These are phyloP conservation scores for Esox masquinongy DNA, from an alignment of 2,797 vertebrate genomes.

Conservation along the genomic window DNA sequence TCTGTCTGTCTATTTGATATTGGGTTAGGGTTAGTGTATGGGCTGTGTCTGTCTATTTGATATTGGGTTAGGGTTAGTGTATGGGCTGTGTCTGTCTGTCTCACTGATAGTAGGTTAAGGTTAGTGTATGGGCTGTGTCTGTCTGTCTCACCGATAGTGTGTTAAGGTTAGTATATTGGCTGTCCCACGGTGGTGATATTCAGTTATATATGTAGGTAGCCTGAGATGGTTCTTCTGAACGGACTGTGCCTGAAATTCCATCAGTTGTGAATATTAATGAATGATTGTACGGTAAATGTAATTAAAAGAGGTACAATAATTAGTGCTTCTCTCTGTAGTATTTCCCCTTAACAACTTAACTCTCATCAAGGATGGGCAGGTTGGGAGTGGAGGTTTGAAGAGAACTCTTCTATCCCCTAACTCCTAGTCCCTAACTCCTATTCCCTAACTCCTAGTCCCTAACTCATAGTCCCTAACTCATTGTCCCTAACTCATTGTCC, in stretches of 20 bases:
- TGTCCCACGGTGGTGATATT: too few relatives aligned
- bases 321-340: conserved; percentile 8
- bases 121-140: too few relatives aligned
- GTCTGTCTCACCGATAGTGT: too few relatives aligned
- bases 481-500: too few relatives aligned
- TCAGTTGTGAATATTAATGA: conserved; percentile 35
- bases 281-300: conserved; percentile 25
- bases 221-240: conserved; percentile 8
- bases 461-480: not conserved
- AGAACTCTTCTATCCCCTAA: not conserved
- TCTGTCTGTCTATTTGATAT: too few relatives aligned
- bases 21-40: too few relatives aligned
- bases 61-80: too few relatives aligned
- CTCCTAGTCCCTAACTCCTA: not conserved
- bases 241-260: conserved; percentile 6
- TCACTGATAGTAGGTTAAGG: too few relatives aligned
- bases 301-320: conserved; percentile 40
- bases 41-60: too few relatives aligned
- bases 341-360: not conserved
- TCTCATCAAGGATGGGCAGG: not conserved
- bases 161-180: too few relatives aligned
- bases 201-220: too few relatives aligned
- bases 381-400: not conserved
- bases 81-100: too few relatives aligned
- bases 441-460: not conserved